phyloP scores from a whole-genome alignment of 2,888 invertebrate genomes.

The Drosophila basisetae region DNA sequence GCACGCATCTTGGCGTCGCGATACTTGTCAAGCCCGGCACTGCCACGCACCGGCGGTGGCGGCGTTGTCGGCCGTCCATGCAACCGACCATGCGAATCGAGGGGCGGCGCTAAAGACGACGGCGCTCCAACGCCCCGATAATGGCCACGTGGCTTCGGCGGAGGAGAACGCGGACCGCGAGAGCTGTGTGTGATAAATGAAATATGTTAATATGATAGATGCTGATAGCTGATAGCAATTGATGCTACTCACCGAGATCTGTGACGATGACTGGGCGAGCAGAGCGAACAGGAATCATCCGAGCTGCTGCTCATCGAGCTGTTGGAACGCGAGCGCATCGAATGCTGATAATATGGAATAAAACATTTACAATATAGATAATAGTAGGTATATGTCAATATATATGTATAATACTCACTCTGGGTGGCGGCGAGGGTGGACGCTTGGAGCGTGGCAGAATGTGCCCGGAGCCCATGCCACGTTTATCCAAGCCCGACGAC shows the following conservation, averaged over 20 bases:
- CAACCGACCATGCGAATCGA: constrained; percentile 80
- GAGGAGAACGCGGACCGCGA: constrained; percentile 84
- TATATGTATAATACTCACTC: constrained; percentile 71
- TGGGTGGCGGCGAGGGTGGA: constrained; percentile 85
- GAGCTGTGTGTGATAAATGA: constrained; percentile 42
- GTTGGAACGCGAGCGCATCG: constrained; percentile 89
- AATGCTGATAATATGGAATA: constrained; percentile 57
- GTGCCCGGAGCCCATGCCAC: constrained; percentile 67
- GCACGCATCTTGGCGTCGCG: constrained; percentile 81
- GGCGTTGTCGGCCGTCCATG: constrained; percentile 83
- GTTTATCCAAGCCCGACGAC: constrained; percentile 71
- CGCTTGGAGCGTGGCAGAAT: constrained; percentile 85
- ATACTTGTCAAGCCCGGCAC: constrained; percentile 79
- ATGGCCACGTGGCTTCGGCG: constrained; percentile 83
- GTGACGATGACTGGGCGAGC: constrained; percentile 88
- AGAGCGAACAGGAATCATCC: constrained; percentile 93
- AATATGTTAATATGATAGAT: not conserved
- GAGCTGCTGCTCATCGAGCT: constrained; percentile 93
- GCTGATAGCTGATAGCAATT: not conserved
- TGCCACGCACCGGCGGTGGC: constrained; percentile 76
- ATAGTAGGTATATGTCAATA: not conserved
- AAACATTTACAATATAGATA: not conserved
- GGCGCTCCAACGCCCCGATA: constrained; percentile 76
- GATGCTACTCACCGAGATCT: constrained; percentile 83
- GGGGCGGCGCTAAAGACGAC: constrained; percentile 61